Evolutionary conservation across 2,113 vertebrate species (phyloP), one percentile per base, ranked within the genome.

Genomic region (Okapia johnstoni): DNA sequence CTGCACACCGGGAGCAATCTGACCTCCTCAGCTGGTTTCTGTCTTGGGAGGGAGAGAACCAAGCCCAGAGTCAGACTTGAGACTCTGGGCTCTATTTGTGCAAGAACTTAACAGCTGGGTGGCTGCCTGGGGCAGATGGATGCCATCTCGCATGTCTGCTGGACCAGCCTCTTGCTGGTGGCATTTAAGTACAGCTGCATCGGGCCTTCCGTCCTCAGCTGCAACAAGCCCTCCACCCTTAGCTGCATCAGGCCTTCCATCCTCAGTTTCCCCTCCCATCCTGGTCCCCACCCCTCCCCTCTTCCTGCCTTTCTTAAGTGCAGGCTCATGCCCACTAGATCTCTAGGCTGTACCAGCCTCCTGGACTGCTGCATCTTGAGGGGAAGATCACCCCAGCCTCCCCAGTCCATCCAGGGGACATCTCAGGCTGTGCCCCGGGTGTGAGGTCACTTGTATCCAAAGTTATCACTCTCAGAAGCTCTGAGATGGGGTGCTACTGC

Each of bases 251-350:
- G 46, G 43, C 13, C 26, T 7, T 9, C 73, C 25, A 0, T 46
- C 73, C 73, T 77, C 16, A 28, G 54, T 48, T 30, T 19, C n/a
- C 48, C n/a, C 7, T 15, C 60, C 46, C 17, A 30, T 21, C 54
- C 54, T 0, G 6, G 50, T 28, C 8, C 3, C 4, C 33, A 8
- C 66, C 28, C 52, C 36, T 7, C 1, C 26, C 12, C 55, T 43
- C 54, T 30, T 36, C 4, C 4, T 17, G 1, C 30, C 0, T 21
- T 36, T 58, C 43, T 2, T 5, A 5, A 12, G 25, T 19, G 23
- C 7, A 4, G 40, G 43, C 21, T 83, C 9, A 0, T 43, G 19
- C 26, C 13, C 33, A 19, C 21, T 19, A 52, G 10, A n/a, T 84
- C 28, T 4, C 91, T 36, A 48, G 57, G 55, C 28, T 77, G 26